Conservation (phyloP, 2,888 invertebrate genomes). For the Drosophila atripex region DNA sequence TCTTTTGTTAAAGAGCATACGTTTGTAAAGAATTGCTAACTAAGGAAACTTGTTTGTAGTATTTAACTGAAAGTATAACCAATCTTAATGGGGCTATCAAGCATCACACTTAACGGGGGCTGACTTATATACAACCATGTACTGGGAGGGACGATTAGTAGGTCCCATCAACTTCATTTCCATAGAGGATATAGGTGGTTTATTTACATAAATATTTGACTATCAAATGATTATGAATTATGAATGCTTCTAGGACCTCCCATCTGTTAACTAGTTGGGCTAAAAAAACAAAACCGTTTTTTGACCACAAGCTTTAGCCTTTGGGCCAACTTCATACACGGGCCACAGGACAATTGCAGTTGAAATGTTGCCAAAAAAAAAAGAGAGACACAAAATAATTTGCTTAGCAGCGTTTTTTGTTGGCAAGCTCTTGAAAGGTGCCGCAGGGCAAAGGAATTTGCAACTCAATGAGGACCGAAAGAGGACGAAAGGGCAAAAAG, state of each 20-base stretch:
- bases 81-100: conserved; percentile 32
- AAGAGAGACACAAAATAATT: conserved; percentile 34
- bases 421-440: conserved; percentile 35
- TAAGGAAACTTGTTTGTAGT: conserved; percentile 49
- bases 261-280: neutral
- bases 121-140: conserved; percentile 25
- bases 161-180: conserved; percentile 4
- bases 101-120: conserved; percentile 15
- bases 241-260: neutral
- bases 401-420: conserved; percentile 28
- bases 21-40: conserved; percentile 24
- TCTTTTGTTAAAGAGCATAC: conserved; percentile 24
- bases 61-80: conserved; percentile 50
- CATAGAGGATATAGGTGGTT: neutral
- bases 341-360: conserved; percentile 24
- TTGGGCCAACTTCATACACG: conserved; percentile 10
- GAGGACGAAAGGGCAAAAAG: neutral
- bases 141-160: conserved; percentile 1
- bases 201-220: conserved; percentile 3
- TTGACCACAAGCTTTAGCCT: conserved; percentile 7
- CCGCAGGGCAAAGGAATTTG: conserved; percentile 41
- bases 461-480: conserved; percentile 38
- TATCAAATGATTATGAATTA: conserved; percentile 1
- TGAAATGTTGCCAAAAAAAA: conserved; percentile 17
- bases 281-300: conserved; percentile 1